Evolutionary conservation across 2,888 invertebrate genomes (phyloP).

Genomic region (Nephrotoma flavescens): DNA sequence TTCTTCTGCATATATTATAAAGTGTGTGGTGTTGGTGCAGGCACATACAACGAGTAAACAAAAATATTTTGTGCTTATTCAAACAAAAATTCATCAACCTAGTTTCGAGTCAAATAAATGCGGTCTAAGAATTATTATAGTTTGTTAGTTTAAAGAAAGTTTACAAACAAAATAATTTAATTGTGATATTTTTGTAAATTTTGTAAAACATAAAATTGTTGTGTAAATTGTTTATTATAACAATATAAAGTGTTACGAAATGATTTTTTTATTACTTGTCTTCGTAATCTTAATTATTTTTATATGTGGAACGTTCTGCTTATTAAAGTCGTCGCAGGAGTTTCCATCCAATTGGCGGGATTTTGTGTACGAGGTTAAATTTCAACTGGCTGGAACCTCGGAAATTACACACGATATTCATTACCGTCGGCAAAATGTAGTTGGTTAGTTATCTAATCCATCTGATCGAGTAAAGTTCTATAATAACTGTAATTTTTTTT

Average conservation of each 20-base stretch:
- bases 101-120: neutral
- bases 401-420: constrained; percentile 26
- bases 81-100: neutral
- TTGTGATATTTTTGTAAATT: neutral
- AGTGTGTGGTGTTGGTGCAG: neutral
- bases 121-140: neutral
- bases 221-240: neutral
- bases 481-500: neutral
- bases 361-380: constrained; percentile 27
- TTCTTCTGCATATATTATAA: neutral
- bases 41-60: neutral
- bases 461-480: too few species aligned
- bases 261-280: neutral
- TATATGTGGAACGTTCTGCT: constrained; percentile 18
- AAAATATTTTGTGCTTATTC: neutral
- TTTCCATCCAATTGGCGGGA: constrained; percentile 29
- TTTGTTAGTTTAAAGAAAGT: neutral
- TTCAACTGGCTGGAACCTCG: constrained; percentile 25
- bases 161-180: neutral
- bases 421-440: constrained; percentile 21
- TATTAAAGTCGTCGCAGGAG: constrained; percentile 28
- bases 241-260: neutral
- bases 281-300: neutral
- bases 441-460: constrained; percentile 21
- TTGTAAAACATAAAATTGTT: neutral